These are phyloP conservation scores for Callorhinus ursinus DNA, from an alignment of 2,113 vertebrate species.

Conservation along the genomic window DNA sequence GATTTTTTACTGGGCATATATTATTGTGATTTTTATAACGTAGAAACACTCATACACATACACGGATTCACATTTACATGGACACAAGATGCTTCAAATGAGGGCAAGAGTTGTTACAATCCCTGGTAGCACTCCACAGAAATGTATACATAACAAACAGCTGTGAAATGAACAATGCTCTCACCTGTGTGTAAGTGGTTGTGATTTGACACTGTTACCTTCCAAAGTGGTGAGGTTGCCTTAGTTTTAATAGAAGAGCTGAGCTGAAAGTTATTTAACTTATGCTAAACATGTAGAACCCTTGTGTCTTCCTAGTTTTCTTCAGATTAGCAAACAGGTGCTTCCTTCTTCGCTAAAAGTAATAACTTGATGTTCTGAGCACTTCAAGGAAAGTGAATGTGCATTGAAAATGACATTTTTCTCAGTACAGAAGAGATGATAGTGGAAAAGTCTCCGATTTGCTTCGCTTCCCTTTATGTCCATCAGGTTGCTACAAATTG, in stretches of 20 bases:
- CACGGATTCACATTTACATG: neutral
- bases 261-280: slow-evolving; percentile 19
- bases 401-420: slow-evolving; percentile 22
- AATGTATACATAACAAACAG: neutral
- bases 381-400: slow-evolving; percentile 35
- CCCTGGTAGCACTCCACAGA: neutral
- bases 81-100: neutral
- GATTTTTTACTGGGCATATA: neutral
- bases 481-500: neutral
- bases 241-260: neutral
- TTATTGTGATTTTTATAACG: neutral
- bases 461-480: neutral
- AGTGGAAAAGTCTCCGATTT: neutral
- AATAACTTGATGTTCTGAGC: neutral
- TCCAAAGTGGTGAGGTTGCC: neutral
- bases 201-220: neutral
- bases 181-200: neutral
- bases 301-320: neutral
- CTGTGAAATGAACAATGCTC: neutral
- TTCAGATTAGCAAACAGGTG: neutral
- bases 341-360: slow-evolving; percentile 16
- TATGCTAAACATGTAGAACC: neutral
- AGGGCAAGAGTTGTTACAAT: neutral
- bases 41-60: neutral
- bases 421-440: neutral